A percentile compares a stretch with the other conserved stretches of the same genome.
These are phyloP conservation scores for Orius insidiosus DNA, from an alignment of 1,140 invertebrate genomes.

Conservation along the genomic window DNA sequence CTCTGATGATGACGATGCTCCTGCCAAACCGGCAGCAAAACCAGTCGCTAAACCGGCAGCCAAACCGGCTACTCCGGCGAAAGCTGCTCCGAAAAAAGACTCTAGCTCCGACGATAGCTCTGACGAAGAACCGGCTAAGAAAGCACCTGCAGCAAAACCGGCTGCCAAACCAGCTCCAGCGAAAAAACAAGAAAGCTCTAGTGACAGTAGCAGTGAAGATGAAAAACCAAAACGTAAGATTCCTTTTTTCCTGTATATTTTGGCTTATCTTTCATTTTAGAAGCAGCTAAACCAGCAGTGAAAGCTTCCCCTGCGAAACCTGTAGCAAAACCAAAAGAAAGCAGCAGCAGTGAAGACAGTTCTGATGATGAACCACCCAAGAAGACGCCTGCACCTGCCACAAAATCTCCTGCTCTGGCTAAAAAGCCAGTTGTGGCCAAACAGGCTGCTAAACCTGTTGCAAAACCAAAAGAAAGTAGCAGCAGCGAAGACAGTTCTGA, in stretches of 20 bases:
- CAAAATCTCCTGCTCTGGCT: constrained; percentile 16
- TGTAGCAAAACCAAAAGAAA: background rate
- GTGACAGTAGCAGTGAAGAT: constrained; percentile 27
- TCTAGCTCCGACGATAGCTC: constrained; percentile 16
- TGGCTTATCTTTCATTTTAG: constrained; percentile 4
- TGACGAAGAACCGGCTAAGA: constrained; percentile 13
- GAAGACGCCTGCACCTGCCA: too few species aligned
- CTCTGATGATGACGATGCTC: constrained; percentile 17
- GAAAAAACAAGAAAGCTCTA: constrained; percentile 28
- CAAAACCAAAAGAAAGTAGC: constrained; percentile 9
- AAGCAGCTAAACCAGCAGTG: constrained; percentile 16
- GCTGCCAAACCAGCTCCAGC: constrained; percentile 15
- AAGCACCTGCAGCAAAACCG: constrained; percentile 15
- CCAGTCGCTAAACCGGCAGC: constrained; percentile 17
- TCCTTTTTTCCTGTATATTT: background rate
- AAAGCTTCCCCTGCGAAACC: background rate
- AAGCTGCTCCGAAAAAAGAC: constrained; percentile 12
- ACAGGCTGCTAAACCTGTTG: constrained; percentile 3
- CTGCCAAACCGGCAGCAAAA: constrained; percentile 17
- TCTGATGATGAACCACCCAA: constrained; percentile 22
- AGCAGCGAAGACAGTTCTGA: constrained; percentile 16
- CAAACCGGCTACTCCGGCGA: too few species aligned
- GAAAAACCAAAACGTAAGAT: constrained; percentile 15
- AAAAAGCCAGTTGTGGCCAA: constrained; percentile 17
- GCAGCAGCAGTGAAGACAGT: constrained; percentile 25